A percentile compares a stretch with the other conserved stretches of the same genome.
Conservation (phyloP, 1,140 invertebrate genomes). For the Neodiprion pinetum region DNA sequence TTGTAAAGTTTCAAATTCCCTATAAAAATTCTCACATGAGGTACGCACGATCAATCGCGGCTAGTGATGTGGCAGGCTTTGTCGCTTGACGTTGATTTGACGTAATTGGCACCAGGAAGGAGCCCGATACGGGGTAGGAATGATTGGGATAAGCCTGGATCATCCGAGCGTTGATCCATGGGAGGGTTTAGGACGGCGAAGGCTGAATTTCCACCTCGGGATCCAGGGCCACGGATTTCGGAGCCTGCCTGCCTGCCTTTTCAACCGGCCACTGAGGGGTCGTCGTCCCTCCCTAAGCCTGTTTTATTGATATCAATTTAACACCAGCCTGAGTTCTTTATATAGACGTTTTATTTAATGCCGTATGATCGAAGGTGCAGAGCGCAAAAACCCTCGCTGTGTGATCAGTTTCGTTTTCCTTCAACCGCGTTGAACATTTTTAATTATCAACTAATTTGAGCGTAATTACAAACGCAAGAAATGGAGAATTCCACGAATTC, state of each 20-base stretch:
- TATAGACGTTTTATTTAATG: slow-evolving; percentile 2
- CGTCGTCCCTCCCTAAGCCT: neutral
- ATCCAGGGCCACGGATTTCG: neutral
- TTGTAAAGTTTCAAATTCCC: neutral
- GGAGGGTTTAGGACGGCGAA: slow-evolving; percentile 44
- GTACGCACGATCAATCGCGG: neutral
- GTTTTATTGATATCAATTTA: slow-evolving; percentile 8
- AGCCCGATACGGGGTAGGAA: slow-evolving; percentile 49
- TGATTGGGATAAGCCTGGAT: slow-evolving; percentile 63
- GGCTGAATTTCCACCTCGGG: slow-evolving; percentile 22
- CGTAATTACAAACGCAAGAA: too few relatives aligned
- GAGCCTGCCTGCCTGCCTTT: slow-evolving; percentile 18
- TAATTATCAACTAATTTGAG: too few relatives aligned
- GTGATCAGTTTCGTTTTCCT: too few relatives aligned
- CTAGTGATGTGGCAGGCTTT: slow-evolving; percentile 35
- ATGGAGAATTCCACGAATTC: neutral
- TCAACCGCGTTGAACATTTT: too few relatives aligned
- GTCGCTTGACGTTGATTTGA: slow-evolving; percentile 60
- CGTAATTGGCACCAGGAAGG: slow-evolving; percentile 61
- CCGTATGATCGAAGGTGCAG: too few relatives aligned
- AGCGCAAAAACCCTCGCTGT: too few relatives aligned
- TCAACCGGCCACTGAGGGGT: slow-evolving; percentile 8
- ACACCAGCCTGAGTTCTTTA: slow-evolving; percentile 5
- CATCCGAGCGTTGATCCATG: slow-evolving; percentile 44
- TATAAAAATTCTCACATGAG: neutral